Conservation (phyloP, 2,888 invertebrate genomes). For the Caenorhabditis afra region DNA sequence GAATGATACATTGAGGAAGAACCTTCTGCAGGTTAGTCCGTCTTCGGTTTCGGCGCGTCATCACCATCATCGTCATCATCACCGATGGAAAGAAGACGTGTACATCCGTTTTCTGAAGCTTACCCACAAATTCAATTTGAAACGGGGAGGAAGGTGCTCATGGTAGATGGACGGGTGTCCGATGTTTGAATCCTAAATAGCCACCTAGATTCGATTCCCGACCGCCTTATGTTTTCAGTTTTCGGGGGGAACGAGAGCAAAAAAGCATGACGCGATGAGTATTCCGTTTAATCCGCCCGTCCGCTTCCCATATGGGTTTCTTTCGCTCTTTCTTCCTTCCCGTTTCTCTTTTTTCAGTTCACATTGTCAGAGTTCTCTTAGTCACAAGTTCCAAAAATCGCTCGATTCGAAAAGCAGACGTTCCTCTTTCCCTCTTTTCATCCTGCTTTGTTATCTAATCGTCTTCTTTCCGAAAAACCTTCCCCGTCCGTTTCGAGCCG, state of each 20-base stretch:
- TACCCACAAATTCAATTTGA: slow-evolving; percentile 2
- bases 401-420: too few relatives aligned
- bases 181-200: slow-evolving; percentile 28
- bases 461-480: too few relatives aligned
- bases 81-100: too few relatives aligned
- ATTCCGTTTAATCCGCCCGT: slow-evolving; percentile 14
- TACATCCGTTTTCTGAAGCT: too few relatives aligned
- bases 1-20: slow-evolving; percentile 72
- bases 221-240: too few relatives aligned
- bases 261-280: too few relatives aligned
- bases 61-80: background rate
- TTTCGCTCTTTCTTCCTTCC: too few relatives aligned
- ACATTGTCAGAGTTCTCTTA: background rate
- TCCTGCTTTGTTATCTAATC: too few relatives aligned
- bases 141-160: background rate
- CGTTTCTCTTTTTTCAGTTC: background rate
- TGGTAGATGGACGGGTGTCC: background rate
- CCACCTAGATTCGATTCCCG: background rate
- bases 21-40: slow-evolving; percentile 70
- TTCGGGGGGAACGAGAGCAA: background rate
- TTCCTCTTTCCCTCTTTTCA: too few relatives aligned
- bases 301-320: too few relatives aligned
- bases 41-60: slow-evolving; percentile 10
- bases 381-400: background rate
- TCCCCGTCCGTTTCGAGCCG: background rate